phyloP scores from a whole-genome alignment of 2,797 vertebrate genomes.

The Telmatherina bonti region DNA sequence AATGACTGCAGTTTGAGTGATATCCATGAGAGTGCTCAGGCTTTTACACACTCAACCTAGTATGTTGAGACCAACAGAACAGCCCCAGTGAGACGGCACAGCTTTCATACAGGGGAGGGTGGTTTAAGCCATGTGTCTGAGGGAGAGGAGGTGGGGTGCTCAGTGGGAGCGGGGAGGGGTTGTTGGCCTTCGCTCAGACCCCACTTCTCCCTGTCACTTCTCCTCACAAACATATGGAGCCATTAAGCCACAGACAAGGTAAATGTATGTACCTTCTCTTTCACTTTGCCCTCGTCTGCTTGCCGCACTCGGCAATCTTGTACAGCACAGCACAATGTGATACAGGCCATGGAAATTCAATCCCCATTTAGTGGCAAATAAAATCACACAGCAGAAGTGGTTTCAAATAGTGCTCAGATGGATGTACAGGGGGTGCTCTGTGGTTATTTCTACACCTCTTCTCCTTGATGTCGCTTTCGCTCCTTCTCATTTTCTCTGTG shows the following conservation, averaged over 20 bases:
- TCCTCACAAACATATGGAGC: conserved; percentile 86
- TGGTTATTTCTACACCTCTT: conserved; percentile 80
- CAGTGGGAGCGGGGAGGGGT: conserved; percentile 56
- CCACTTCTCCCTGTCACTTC: conserved; percentile 86
- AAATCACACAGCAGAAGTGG: conserved; percentile 83
- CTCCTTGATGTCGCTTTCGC: conserved; percentile 72
- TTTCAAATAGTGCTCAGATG: conserved; percentile 82
- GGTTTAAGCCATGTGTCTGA: conserved; percentile 66
- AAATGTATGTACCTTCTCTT: conserved; percentile 84
- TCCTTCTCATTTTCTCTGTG: conserved; percentile 65
- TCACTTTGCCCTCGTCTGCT: conserved; percentile 67
- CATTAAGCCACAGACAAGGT: conserved; percentile 85
- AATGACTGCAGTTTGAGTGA: conserved; percentile 66
- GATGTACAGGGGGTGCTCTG: conserved; percentile 59
- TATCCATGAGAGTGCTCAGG: conserved; percentile 62
- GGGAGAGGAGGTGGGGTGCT: conserved; percentile 51
- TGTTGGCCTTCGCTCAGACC: conserved; percentile 83
- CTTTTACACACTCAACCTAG: conserved; percentile 67
- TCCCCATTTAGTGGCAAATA: conserved; percentile 84
- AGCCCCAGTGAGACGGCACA: conserved; percentile 64
- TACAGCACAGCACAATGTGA: conserved; percentile 86
- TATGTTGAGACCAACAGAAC: conserved; percentile 66
- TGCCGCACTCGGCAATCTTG: conserved; percentile 82
- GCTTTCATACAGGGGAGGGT: conserved; percentile 44
- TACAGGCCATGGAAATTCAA: conserved; percentile 85